phyloP scores from a whole-genome alignment of 2,888 invertebrate genomes.

The Cheilosia grossa region DNA sequence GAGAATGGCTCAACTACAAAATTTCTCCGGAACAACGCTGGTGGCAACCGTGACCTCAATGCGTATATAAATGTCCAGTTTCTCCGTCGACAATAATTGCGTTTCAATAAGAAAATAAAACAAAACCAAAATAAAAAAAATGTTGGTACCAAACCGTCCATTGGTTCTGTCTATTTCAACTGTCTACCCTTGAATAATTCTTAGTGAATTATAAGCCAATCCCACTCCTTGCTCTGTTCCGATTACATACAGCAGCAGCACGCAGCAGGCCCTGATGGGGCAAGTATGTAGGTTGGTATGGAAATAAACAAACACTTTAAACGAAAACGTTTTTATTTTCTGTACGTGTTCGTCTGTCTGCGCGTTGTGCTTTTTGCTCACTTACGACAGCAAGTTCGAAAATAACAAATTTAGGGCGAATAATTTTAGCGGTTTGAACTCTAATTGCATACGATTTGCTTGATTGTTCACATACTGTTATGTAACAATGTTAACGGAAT shows the following conservation, averaged over 20 bases:
- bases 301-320: constrained; percentile 24
- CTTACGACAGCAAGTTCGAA: constrained; percentile 3
- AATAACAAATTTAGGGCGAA: constrained; percentile 32
- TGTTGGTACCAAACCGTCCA: background rate
- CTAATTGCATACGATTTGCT: constrained; percentile 15
- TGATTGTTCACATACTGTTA: background rate
- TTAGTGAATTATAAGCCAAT: constrained; percentile 18
- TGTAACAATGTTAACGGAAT: too few species aligned
- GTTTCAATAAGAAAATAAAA: background rate
- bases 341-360: background rate
- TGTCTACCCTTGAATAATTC: constrained; percentile 39
- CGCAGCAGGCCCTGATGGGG: background rate
- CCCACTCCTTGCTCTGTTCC: constrained; percentile 7
- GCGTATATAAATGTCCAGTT: background rate
- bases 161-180: background rate
- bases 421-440: background rate
- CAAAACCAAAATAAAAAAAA: background rate
- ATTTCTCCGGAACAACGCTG: too few species aligned
- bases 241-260: background rate
- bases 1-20: too few species aligned
- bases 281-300: background rate
- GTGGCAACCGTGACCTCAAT: too few species aligned
- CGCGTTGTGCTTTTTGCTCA: background rate
- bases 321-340: constrained; percentile 3
- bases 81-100: background rate